Evolutionary conservation across 2,888 invertebrate genomes (phyloP), one percentile per base, ranked within the genome.

Genomic region (Plagodis pulveraria): DNA sequence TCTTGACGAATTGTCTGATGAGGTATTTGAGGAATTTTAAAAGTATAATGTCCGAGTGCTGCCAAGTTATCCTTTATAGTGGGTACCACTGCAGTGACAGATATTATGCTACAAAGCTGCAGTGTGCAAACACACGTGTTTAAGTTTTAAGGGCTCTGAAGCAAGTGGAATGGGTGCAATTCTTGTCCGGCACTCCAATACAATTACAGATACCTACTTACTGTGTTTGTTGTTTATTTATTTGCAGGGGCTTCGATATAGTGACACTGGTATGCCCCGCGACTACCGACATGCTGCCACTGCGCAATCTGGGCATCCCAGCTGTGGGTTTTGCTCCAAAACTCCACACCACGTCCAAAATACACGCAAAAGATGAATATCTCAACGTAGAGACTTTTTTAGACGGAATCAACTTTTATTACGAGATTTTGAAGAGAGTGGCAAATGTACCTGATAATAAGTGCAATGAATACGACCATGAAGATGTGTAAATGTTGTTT

Each of bases 311-410:
- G 0, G 87, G 84, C 2, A 78, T 86, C 43, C 87, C 87, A 5
- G 86, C 87, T 0, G 48, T 89, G 0, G 89, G 89, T 2, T 86
- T 89, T 57, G 56, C 84, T 0, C 73, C 87, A 5, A 86, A 81
- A 64, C 61, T 66, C 0, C 71, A 73, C 51, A 87, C 84, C 7
- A 64, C 50, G 0, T 12, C 66, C 2, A 71, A 70, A 40, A n/a
- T 83, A 5, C 89, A 90, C 55, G 74, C 56, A 6, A 73, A 74
- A 44, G 62, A 89, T 48, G 89, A 90, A 70, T 87, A 86, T 42
- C 65, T 83, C 4, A 80, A 84, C 22, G 66, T 81, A 0, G 67
- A 74, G 9, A 80, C 73, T 0, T 87, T 86, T 56, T 41, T 86
- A 0, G 59, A 73, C 6, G 89, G 87, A 1, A 86, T 88, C 8